Evolutionary conservation across 64 coral and sea anemone genomes (phyloP), one percentile per base, ranked within the genome.

Genomic region (Anthopleura sola): DNA sequence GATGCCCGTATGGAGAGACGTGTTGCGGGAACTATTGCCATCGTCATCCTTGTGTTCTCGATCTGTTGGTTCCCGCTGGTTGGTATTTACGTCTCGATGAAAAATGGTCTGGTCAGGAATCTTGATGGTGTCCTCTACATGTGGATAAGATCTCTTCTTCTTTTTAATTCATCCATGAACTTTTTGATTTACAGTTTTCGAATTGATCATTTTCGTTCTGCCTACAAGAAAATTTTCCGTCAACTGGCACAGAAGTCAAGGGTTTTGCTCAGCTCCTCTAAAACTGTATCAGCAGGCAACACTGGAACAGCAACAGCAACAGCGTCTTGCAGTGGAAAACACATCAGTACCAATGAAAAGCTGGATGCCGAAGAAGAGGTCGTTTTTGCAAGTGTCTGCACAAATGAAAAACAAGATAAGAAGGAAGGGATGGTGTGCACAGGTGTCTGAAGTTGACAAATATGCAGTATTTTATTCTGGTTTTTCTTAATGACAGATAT

Each of bases 11-110:
- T 60, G 11, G 86, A 88, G 49, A 75, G 86, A 2, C 86, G 86
- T 16, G 75, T 88, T 20, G 86, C 75, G 7, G 55, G 55, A 11
- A 81, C 86, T 2, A 36, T 88, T 31, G 74, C 86, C 29, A 88
- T 88, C 16, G 77, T 88, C 26, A 82, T 51, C 23, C 14, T 82
- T 3, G 23, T 82, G 17, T 82, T 82, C 29, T 55, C 51, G 32
- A 29, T 82, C 24, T 51, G 80, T 82, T 82, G 80, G 80, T 82
- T 82, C 47, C 80, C 80, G 13, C 17, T 82, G 28, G 32, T 82
- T 36, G 80, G 80, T 31, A 94, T 98, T 37, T 98, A 98, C 62
- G 82, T 68, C 21, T 86, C 86, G 16, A 81, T 92, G 37, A 84
- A 75, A 3, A 86, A 90, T 55, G 80, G 80, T 32, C 21, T 82